Evolutionary conservation across 2,797 vertebrate species (phyloP).

Genomic region (Antennarius maculatus): DNA sequence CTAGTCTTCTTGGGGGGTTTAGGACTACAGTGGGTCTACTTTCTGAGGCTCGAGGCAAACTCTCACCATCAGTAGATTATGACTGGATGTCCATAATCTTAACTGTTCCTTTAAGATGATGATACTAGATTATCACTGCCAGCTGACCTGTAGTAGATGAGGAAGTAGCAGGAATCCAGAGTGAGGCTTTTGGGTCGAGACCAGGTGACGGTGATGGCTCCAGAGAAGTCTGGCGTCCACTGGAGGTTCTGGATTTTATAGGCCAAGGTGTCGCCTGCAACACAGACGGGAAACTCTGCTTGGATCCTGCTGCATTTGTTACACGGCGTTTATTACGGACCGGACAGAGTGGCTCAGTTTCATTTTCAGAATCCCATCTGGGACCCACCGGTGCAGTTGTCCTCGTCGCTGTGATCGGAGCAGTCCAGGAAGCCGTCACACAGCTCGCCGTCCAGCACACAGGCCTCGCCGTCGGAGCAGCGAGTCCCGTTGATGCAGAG

Average conservation of each 20-base stretch:
- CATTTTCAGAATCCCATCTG: not conserved
- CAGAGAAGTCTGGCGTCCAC: slow-evolving; percentile 90
- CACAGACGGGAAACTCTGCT: not conserved
- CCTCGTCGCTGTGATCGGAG: slow-evolving; percentile 92
- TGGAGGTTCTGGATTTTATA: slow-evolving; percentile 97
- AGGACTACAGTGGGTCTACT: too few relatives aligned
- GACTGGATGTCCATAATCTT: too few relatives aligned
- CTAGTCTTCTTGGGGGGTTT: too few relatives aligned
- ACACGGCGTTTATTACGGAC: not conserved
- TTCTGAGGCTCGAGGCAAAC: too few relatives aligned
- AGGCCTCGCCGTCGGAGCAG: slow-evolving; percentile 90
- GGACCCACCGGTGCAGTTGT: slow-evolving; percentile 87
- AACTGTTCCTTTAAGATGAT: not conserved
- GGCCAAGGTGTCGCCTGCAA: slow-evolving; percentile 85
- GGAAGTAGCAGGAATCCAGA: slow-evolving; percentile 87
- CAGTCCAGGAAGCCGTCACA: slow-evolving; percentile 96
- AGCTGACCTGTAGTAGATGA: slow-evolving; percentile 89
- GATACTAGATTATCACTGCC: not conserved
- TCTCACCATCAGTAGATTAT: too few relatives aligned
- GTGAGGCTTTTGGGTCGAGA: slow-evolving; percentile 91
- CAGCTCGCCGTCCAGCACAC: slow-evolving; percentile 84
- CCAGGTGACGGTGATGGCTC: slow-evolving; percentile 91
- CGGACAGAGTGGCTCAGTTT: not conserved
- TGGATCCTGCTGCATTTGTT: not conserved
- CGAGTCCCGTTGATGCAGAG: slow-evolving; percentile 83